Base-by-base conservation (phyloP, 2,113 vertebrate species). In the Periophthalmus modestus region DNA sequence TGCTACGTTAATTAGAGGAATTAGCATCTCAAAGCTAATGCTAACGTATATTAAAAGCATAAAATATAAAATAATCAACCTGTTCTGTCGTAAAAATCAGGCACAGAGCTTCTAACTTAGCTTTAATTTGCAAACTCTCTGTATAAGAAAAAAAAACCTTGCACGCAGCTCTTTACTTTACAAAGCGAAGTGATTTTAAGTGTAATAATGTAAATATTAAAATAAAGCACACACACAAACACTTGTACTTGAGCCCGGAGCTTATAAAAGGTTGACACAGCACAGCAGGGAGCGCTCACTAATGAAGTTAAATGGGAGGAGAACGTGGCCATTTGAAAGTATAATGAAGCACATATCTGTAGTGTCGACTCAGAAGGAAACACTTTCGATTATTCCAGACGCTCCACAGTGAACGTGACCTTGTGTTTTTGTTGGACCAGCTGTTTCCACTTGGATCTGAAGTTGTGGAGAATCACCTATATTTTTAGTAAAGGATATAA, bases 281-380 rank as follows among this genome's bases (percentile, higher is more conserved):
- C 83, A 77, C 87, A 85, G 85, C 62, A 52, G 84, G 85, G 71
- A 61, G 85, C 80, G 52, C 85, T 77, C 77, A 62, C 72, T 89
- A 82, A 88, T 90, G 81, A 89, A 89, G 86, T 87, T 78, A 87
- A 87, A 81, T 85, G 81, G 82, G 82, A 85, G 73, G 68, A 72
- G 81, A 73, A 78, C 69, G 81, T 72, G 77, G 78, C 78, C 9
- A 88, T 90, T 82, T 88, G 73, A 90, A 89, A 88, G 82, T 89
- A 87, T 88, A 89, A 91, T 88, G 74, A 84, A 79, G 66, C 46
- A 71, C 75, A 71, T 10, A 23, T 75, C 65, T 79, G 83, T 82
- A 69, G 78, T 74, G 77, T 87, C 79, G 74, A 82, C 66, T 80
- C 59, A 72, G 62, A 1, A 62, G 14, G 34, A 34, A 62, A 34